phyloP scores from a whole-genome alignment of 1,140 invertebrate species.

The Drosophila albomicans region DNA sequence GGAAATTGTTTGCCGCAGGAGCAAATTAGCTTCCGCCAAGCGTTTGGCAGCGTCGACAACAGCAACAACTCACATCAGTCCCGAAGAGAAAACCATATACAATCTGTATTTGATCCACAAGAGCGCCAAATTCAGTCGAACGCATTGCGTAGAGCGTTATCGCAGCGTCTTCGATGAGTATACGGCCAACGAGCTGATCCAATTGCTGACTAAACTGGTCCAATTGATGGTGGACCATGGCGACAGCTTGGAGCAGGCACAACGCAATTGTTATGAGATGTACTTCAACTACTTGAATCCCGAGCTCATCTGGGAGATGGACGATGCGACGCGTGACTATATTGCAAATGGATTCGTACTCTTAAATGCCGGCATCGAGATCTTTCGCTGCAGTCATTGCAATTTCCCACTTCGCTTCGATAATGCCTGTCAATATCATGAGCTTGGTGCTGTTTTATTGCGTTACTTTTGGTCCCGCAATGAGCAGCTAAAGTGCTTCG shows the following conservation, averaged over 20 bases:
- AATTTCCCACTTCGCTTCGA: constrained; percentile 76
- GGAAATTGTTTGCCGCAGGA: constrained; percentile 70
- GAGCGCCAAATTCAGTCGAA: constrained; percentile 79
- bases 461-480: constrained; percentile 82
- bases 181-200: constrained; percentile 72
- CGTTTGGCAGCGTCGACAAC: constrained; percentile 6
- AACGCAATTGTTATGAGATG: constrained; percentile 80
- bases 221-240: constrained; percentile 79
- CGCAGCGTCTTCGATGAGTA: constrained; percentile 77
- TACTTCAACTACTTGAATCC: constrained; percentile 84
- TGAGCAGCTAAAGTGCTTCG: constrained; percentile 82
- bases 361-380: constrained; percentile 63
- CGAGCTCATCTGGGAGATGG: constrained; percentile 83
- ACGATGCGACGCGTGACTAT: constrained; percentile 74
- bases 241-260: constrained; percentile 65
- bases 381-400: constrained; percentile 76
- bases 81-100: constrained; percentile 83
- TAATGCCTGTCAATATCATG: constrained; percentile 75
- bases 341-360: constrained; percentile 75
- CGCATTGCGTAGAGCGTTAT: constrained; percentile 79
- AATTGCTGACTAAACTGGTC: constrained; percentile 66
- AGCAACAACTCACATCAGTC: constrained; percentile 55
- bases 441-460: constrained; percentile 73
- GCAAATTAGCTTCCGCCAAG: background rate
- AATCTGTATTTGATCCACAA: constrained; percentile 82